Evolutionary conservation across 2,888 invertebrate species (phyloP).

Genomic region (Agrilus cyanescens): DNA sequence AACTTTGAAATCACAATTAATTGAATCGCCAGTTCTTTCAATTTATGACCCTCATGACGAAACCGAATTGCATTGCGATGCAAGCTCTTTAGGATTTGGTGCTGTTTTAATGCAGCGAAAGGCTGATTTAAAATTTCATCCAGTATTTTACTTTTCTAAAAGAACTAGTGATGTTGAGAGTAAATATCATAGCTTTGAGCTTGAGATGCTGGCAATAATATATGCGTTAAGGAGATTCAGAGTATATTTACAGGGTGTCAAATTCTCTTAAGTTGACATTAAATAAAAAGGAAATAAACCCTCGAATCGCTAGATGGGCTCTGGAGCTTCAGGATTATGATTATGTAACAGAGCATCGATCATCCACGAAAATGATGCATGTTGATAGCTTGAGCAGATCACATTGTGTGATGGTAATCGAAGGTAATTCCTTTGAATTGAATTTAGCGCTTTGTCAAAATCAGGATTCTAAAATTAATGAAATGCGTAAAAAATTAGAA

Average conservation of each 20-base stretch:
- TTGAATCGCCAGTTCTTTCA: slow-evolving; percentile 17
- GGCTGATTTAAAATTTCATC: slow-evolving; percentile 17
- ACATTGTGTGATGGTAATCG: slow-evolving; percentile 7
- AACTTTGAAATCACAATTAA: slow-evolving; percentile 13
- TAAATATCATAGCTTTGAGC: slow-evolving; percentile 24
- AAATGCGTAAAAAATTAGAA: too few species aligned
- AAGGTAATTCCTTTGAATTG: slow-evolving; percentile 17
- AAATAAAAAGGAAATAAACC: slow-evolving; percentile 21
- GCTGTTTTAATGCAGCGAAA: slow-evolving; percentile 24
- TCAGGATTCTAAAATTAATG: too few species aligned
- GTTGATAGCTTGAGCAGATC: slow-evolving; percentile 4
- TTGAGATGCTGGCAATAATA: slow-evolving; percentile 20
- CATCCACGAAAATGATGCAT: slow-evolving; percentile 13
- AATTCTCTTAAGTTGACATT: slow-evolving; percentile 17
- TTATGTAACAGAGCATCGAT: slow-evolving; percentile 8
- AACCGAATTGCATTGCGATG: slow-evolving; percentile 28
- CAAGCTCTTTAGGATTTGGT: slow-evolving; percentile 21
- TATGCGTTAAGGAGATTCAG: slow-evolving; percentile 20
- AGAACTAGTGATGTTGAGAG: slow-evolving; percentile 19
- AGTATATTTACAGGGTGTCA: slow-evolving; percentile 19
- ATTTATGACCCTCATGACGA: slow-evolving; percentile 22
- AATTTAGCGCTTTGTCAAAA: too few species aligned
- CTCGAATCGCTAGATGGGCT: slow-evolving; percentile 15
- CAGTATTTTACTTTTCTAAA: slow-evolving; percentile 24
- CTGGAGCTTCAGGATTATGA: slow-evolving; percentile 4